phyloP scores from a whole-genome alignment of 2,797 vertebrate species.

The Brachyrhaphis roseni region DNA sequence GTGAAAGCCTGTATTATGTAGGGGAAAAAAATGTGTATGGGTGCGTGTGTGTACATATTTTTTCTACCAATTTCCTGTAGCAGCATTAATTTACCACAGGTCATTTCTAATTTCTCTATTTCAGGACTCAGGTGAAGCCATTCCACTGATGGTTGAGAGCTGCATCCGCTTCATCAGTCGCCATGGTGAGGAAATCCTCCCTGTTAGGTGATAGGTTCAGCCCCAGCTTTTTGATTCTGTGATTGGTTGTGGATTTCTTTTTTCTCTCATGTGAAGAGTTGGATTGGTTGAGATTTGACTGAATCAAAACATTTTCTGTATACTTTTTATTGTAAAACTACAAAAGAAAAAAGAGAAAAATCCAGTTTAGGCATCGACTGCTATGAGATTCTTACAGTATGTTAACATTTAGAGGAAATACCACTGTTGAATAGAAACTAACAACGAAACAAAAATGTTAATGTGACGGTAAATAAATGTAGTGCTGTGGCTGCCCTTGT shows the following conservation, averaged over 20 bases:
- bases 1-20: constrained; percentile 32
- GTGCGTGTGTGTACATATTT: background rate
- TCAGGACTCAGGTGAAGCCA: constrained; percentile 91
- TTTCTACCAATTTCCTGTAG: constrained; percentile 3
- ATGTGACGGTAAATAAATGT: background rate
- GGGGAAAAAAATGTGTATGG: constrained; percentile 3
- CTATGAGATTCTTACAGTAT: background rate
- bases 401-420: background rate
- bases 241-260: constrained; percentile 40
- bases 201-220: constrained; percentile 43
- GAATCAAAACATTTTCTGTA: constrained; percentile 3
- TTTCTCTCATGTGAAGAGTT: constrained; percentile 14
- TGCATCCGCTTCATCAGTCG: constrained; percentile 98
- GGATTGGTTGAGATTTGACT: constrained; percentile 26
- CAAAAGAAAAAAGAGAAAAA: background rate
- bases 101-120: constrained; percentile 34
- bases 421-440: background rate
- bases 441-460: background rate
- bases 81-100: constrained; percentile 3
- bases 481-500: background rate
- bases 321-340: background rate
- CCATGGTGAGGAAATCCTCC: constrained; percentile 84
- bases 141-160: constrained; percentile 97
- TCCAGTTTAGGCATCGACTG: background rate
- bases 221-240: constrained; percentile 13